Evolutionary conservation across 2,888 invertebrate species (phyloP).

Genomic region (Drosophila falleni): DNA sequence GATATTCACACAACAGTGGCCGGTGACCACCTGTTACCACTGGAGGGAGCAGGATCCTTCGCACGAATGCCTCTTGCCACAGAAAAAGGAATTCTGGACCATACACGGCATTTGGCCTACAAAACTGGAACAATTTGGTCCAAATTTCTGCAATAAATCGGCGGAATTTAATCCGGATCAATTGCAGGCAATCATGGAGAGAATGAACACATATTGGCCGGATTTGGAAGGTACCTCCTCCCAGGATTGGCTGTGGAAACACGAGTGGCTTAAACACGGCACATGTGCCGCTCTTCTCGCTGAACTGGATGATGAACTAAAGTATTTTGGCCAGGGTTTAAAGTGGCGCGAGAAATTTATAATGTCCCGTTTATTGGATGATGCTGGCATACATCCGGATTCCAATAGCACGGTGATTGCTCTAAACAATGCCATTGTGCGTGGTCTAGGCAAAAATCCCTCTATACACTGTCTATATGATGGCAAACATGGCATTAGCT

Average conservation of each 20-base stretch:
- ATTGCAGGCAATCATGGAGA: slow-evolving; percentile 87
- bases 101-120: slow-evolving; percentile 95
- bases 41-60: slow-evolving; percentile 88
- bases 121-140: slow-evolving; percentile 89
- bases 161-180: slow-evolving; percentile 88
- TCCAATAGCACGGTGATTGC: slow-evolving; percentile 86
- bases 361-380: slow-evolving; percentile 87
- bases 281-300: slow-evolving; percentile 90
- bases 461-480: slow-evolving; percentile 89
- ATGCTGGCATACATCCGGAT: slow-evolving; percentile 87
- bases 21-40: slow-evolving; percentile 89
- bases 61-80: slow-evolving; percentile 89
- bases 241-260: slow-evolving; percentile 89
- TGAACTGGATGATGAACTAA: slow-evolving; percentile 87
- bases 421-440: slow-evolving; percentile 87
- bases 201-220: slow-evolving; percentile 89
- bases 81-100: slow-evolving; percentile 89
- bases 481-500: slow-evolving; percentile 87
- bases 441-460: slow-evolving; percentile 87
- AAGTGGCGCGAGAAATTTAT: slow-evolving; percentile 88
- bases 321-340: slow-evolving; percentile 90
- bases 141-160: slow-evolving; percentile 90
- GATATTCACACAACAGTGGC: slow-evolving; percentile 94
- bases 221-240: slow-evolving; percentile 87
- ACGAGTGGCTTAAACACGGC: slow-evolving; percentile 94